A percentile compares a stretch with the other conserved stretches of the same genome.
phyloP scores from a whole-genome alignment of 2,888 invertebrate genomes.

The Baccha elongata region DNA sequence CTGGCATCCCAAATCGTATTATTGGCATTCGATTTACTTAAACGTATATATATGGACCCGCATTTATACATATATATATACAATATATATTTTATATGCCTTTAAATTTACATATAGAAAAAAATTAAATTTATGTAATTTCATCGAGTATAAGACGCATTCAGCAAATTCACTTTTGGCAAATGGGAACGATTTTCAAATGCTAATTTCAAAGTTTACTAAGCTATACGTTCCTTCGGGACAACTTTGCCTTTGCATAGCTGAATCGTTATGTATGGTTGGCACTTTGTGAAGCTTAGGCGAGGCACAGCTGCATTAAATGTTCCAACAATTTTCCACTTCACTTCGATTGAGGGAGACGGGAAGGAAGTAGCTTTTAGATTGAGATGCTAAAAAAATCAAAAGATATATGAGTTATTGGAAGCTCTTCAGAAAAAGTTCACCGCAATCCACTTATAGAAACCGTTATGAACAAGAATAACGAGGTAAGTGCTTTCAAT shows the following conservation, averaged over 20 bases:
- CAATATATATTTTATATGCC: no score
- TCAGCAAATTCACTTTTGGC: conserved; percentile 53
- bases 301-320: conserved; percentile 13
- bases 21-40: no score
- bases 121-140: conserved; percentile 18
- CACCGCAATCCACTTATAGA: conserved; percentile 45
- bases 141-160: conserved; percentile 37
- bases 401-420: conserved; percentile 53
- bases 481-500: conserved; percentile 59
- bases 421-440: conserved; percentile 43
- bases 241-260: conserved; percentile 17
- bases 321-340: conserved; percentile 41
- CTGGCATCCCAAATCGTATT: neutral
- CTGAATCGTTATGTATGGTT: conserved; percentile 2
- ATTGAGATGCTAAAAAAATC: conserved; percentile 3
- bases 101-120: no score
- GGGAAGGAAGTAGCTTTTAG: neutral
- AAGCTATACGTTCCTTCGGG: conserved; percentile 12
- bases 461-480: conserved; percentile 40
- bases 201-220: conserved; percentile 66
- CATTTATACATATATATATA: no score
- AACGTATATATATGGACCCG: no score
- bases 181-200: conserved; percentile 65
- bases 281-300: neutral
- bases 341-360: conserved; percentile 13